phyloP scores from a whole-genome alignment of 2,888 invertebrate genomes.

The Morpho achilles region DNA sequence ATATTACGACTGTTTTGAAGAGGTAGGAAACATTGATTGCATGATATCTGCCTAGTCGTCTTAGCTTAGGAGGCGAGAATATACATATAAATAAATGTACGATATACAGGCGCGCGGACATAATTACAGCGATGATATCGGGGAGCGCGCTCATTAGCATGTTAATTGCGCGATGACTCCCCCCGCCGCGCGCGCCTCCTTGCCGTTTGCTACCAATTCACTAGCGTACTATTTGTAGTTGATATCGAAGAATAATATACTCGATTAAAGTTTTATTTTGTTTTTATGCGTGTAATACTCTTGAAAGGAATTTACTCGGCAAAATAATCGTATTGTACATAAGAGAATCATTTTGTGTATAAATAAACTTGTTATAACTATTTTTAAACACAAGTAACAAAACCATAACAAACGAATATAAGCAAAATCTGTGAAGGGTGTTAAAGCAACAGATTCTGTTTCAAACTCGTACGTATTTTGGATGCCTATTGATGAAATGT shows the following conservation, averaged over 20 bases:
- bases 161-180: conserved; percentile 67
- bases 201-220: conserved; percentile 20
- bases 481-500: too few species aligned
- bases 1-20: conserved; percentile 24
- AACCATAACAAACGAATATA: too few species aligned
- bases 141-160: conserved; percentile 71
- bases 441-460: too few species aligned
- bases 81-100: conserved; percentile 54
- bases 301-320: too few species aligned
- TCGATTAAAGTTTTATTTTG: background rate
- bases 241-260: conserved; percentile 1
- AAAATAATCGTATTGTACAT: too few species aligned
- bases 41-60: conserved; percentile 33
- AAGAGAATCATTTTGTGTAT: too few species aligned
- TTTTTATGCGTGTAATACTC: too few species aligned
- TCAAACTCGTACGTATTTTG: too few species aligned
- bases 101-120: conserved; percentile 64
- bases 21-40: conserved; percentile 31
- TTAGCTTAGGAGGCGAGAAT: conserved; percentile 32
- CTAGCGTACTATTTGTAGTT: conserved; percentile 9
- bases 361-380: too few species aligned
- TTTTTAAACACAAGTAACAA: too few species aligned
- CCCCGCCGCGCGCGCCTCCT: conserved; percentile 20
- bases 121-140: conserved; percentile 75
- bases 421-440: too few species aligned